Evolutionary conservation across 2,888 invertebrate species (phyloP).

Genomic region (Rhagium mordax): DNA sequence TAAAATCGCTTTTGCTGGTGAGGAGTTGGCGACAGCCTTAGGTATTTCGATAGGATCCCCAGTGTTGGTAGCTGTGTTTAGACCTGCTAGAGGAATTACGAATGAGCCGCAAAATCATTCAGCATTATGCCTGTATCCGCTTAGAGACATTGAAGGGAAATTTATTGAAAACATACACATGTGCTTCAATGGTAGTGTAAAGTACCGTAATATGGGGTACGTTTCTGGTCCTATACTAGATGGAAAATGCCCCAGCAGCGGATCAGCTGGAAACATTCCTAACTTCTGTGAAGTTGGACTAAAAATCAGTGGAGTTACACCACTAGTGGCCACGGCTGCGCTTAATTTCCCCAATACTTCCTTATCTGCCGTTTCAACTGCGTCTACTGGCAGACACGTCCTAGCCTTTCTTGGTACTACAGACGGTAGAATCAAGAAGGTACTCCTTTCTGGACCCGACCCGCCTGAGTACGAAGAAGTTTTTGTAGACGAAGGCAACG

Average conservation of each 20-base stretch:
- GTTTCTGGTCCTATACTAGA: constrained; percentile 93
- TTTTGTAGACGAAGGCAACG: constrained; percentile 83
- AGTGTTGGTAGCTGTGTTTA: constrained; percentile 90
- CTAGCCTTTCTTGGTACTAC: constrained; percentile 95
- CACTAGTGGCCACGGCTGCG: constrained; percentile 84
- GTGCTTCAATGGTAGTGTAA: constrained; percentile 96
- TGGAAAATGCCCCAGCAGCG: constrained; percentile 91
- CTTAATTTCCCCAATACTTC: constrained; percentile 86
- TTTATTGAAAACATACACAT: constrained; percentile 98
- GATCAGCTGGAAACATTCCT: constrained; percentile 90
- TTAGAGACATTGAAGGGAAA: constrained; percentile 91
- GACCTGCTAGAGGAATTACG: constrained; percentile 90
- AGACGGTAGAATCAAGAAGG: constrained; percentile 90
- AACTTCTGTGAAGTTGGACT: constrained; percentile 94
- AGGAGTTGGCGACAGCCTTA: constrained; percentile 85
- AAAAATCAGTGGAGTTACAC: constrained; percentile 91
- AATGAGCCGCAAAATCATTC: constrained; percentile 88
- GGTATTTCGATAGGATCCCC: constrained; percentile 86
- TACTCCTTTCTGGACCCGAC: constrained; percentile 79
- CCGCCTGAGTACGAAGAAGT: constrained; percentile 92
- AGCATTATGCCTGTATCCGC: constrained; percentile 93
- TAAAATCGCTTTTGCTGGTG: constrained; percentile 88
- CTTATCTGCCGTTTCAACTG: constrained; percentile 88
- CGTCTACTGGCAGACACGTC: constrained; percentile 92
- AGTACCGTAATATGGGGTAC: constrained; percentile 92